Evolutionary conservation across 1,140 invertebrate genomes (phyloP), one percentile per base, ranked within the genome.

Genomic region (Linepithema humile): DNA sequence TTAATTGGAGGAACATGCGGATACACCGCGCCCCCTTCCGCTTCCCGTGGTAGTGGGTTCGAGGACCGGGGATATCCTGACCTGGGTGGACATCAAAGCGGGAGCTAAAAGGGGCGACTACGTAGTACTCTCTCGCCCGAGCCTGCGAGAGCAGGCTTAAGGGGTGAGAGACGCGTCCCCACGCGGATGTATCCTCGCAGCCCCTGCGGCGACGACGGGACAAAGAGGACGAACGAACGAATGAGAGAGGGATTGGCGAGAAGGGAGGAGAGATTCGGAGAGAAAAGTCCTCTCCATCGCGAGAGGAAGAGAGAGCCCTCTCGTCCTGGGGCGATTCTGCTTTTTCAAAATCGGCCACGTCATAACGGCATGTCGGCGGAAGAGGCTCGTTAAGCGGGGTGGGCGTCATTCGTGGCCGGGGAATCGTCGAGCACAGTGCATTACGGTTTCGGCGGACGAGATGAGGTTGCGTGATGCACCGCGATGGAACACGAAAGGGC

Each of bases 51-150:
- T 38, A 38, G 72, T 48, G 72, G 43, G 50, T 73, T 80, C 74
- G 85, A 88, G 84, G 86, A 80, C 64, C 73, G 32, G 72, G 57
- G 62, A 82, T 77, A 87, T 85, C 83, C 88, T 89, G 85, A 89
- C 88, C 85, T 90, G 85, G 75, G 64, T 80, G 75, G 88, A 90
- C 88, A 90, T 90, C 88, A 90, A 90, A 90, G 88, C 84, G 45
- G 20, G 60, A 59, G 80, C 86, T 89, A 90, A 87, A 89, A 88
- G 89, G 88, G 86, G 84, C 82, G 80, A 80, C 23, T 69, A 32
- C 72, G 77, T 59, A 75, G 40, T 48, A 38, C 65, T 45, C 59
- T 62, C 43, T 40, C 38, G 40, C 60, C 72, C 23, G 78, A 70
- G 64, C 12, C 62, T 69, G 48, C 48, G 35, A 55, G 23, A 75